Evolutionary conservation across 2,113 vertebrate genomes (phyloP), one percentile per base, ranked within the genome.

Genomic region (Aspidoscelis tigris): DNA sequence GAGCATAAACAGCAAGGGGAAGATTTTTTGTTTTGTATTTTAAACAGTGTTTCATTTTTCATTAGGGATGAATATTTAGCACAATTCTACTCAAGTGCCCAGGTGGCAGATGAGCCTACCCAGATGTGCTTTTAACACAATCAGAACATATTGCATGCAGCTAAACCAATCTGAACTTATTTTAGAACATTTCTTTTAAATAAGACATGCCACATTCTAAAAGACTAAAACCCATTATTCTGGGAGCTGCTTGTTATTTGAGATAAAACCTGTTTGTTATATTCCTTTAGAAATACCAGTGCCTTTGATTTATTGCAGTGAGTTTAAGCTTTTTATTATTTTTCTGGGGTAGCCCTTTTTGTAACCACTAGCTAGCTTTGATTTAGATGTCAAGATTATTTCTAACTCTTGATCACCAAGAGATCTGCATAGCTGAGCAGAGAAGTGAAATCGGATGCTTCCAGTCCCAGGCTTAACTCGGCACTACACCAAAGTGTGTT

Each of bases 41-140:
- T 14, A 61, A 61, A 61, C 14, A 16, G 0, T 55, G 2, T 61
- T 0, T 74, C 88, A 82, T 88, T 90, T 92, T 87, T 89, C 69
- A 75, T 78, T 43, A 87, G 6, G 20, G 74, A 73, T 53, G 5
- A 71, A 55, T 89, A 86, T 78, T 91, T 84, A 86, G 64, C 66
- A 81, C 5, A 78, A 80, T 53, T 84, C 61, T 22, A 16, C 76
- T 84, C 72, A 82, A 53, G 71, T 78, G 69, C 61, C 69, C 76
- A 90, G 66, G 73, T 91, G 83, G 8, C 87, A 21, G 50, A 2
- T 65, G 10, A 77, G 86, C 86, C 78, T 72, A 74, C 58, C 79
- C 86, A 92, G 88, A 89, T 88, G 84, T 85, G 66, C 2, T 76
- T 86, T 81, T 88, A 78, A 88, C 53, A 81, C 26, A 88, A 92